phyloP scores from a whole-genome alignment of 2,888 invertebrate species.

The Crossocerus cetratus region DNA sequence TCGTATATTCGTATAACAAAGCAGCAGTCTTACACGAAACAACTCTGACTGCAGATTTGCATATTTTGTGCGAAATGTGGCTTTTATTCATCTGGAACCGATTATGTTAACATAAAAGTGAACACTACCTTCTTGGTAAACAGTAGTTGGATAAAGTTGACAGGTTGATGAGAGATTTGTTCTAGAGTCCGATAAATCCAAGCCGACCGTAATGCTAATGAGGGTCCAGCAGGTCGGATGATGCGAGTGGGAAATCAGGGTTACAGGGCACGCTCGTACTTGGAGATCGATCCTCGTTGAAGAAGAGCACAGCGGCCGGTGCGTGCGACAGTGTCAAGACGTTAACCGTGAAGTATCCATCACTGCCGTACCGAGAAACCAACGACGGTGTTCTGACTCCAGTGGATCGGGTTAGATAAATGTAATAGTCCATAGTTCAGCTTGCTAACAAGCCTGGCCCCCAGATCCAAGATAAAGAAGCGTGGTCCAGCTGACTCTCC shows the following conservation, averaged over 20 bases:
- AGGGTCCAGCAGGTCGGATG: slow-evolving; percentile 9
- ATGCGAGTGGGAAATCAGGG: slow-evolving; percentile 41
- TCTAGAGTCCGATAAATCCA: no score
- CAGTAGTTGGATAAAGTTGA: no score
- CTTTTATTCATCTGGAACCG: no score
- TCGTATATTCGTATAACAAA: no score
- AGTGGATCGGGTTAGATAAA: slow-evolving; percentile 66
- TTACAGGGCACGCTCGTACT: slow-evolving; percentile 51
- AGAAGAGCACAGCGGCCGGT: slow-evolving; percentile 39
- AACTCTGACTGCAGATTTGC: no score
- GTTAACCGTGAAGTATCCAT: slow-evolving; percentile 62
- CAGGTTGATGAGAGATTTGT: no score
- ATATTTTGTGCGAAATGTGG: no score
- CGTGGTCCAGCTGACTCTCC: slow-evolving; percentile 51
- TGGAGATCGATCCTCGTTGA: slow-evolving; percentile 21
- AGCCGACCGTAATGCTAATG: slow-evolving; percentile 15
- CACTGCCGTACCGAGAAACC: slow-evolving; percentile 62
- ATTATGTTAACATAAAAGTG: no score
- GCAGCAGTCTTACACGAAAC: no score
- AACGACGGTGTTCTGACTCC: slow-evolving; percentile 54
- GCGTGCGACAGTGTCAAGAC: slow-evolving; percentile 60
- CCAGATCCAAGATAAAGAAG: slow-evolving; percentile 66
- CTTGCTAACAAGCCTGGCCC: slow-evolving; percentile 71
- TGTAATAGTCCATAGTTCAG: slow-evolving; percentile 70
- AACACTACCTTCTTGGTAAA: no score